Evolutionary conservation across 2,888 invertebrate species (phyloP), one percentile per base, ranked within the genome.

Genomic region (Eilema griseolum): DNA sequence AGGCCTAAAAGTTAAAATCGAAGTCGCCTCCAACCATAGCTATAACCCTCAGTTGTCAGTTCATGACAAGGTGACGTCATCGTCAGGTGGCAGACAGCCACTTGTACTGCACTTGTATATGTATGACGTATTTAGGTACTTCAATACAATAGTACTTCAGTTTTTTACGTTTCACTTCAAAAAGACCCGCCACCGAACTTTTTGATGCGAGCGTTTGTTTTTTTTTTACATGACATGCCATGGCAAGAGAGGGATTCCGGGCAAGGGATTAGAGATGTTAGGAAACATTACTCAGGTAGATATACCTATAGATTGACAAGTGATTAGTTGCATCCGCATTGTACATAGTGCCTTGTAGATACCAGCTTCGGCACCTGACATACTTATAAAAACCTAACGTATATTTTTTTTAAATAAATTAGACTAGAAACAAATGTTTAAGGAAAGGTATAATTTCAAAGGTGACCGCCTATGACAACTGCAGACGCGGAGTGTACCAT

Each of bases 51-150:
- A 71, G 71, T 75, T 73, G 83, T 83, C 77, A 74, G 79, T 75
- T 41, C 31, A 66, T 62, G 66, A n/a, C 59, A 56, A 41, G 65
- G 65, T 83, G 82, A 79, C 80, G 79, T 80, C 75, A 83, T 56
- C 73, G 81, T 81, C 86, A 86, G 86, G 83, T 83, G 83, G 80
- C 74, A 75, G 84, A 81, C 83, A 76, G 81, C 79, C 83, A 85
- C 85, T 83, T 84, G 83, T 83, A 74, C 63, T 71, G 73, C 73
- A 77, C 74, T 66, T 56, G 64, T 66, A 70, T 66, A 72, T 74
- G 71, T 71, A 73, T 76, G 73, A 81, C 82, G 76, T 77, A 83
- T 77, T 78, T 80, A 79, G 85, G 80, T 77, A 80, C 76, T 74
- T 74, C 77, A 75, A n/a, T 72, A 79, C 76, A 78, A 83, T 75